Evolutionary conservation across 2,113 vertebrate species (phyloP).

Genomic region (Heterocephalus glaber): DNA sequence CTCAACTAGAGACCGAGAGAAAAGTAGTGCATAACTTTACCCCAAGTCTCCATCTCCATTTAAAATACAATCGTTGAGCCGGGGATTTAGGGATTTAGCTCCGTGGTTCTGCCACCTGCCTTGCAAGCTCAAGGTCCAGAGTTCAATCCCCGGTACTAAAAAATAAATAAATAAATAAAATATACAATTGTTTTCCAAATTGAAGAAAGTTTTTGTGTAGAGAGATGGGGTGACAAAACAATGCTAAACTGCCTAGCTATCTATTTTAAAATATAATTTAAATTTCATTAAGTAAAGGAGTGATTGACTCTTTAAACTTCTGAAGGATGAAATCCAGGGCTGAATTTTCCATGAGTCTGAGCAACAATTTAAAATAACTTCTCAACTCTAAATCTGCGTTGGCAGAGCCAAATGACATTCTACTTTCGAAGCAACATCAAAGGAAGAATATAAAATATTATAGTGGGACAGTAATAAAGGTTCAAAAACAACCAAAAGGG

Average conservation of each 20-base stretch:
- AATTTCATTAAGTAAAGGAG: slow-evolving; percentile 9
- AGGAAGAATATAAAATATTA: not conserved
- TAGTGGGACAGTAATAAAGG: not conserved
- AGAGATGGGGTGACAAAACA: not conserved
- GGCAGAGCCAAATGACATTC: not conserved
- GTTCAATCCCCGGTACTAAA: too few species aligned
- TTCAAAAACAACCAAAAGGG: not conserved
- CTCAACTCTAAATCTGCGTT: slow-evolving; percentile 9
- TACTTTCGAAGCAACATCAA: not conserved
- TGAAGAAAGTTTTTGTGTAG: not conserved
- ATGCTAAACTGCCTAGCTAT: not conserved
- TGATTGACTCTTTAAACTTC: not conserved
- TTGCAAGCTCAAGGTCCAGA: too few species aligned
- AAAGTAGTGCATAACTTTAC: not conserved
- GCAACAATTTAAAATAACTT: slow-evolving; percentile 36
- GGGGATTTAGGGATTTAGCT: too few species aligned
- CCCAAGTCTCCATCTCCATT: not conserved
- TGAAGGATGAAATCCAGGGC: not conserved
- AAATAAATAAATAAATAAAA: too few species aligned
- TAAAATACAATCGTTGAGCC: too few species aligned
- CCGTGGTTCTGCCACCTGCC: too few species aligned
- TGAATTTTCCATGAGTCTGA: not conserved
- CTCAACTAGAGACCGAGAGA: not conserved
- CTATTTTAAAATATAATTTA: slow-evolving; percentile 37
- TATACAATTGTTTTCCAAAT: not conserved